Base-by-base conservation (phyloP, 2,888 invertebrate species). In the Muscina levida region DNA sequence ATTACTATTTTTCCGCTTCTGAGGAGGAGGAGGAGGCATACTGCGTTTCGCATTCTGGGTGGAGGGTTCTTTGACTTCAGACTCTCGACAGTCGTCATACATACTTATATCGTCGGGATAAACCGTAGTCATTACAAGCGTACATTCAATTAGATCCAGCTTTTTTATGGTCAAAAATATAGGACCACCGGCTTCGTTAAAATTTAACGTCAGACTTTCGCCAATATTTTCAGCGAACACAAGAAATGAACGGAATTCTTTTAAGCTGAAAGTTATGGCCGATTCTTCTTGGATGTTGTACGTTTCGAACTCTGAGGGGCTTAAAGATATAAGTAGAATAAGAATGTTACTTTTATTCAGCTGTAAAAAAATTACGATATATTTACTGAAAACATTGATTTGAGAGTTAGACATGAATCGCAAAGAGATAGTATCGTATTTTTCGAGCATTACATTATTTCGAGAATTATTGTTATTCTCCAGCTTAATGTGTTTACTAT, bases 221-320 rank as follows among this genome's bases (percentile, higher is more conserved):
- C 92, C 93, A 8, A 95, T 91, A 1, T 93, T 92, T 89, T 97
- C 97, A 0, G 96, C 95, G 91, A 97, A 97, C 24, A 92, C 91
- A 22, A 97, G 90, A 15, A 97, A 92, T 0, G 97, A 96, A 87
- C 94, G 91, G 74, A 97, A 93, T 87, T 97, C 97, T 89, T 95
- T 96, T 68, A 97, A 91, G 82, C 96, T 95, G 90, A 97, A 97
- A 83, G 97, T 97, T 37, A 97, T 93, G 22, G 93, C 92, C 0
- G 95, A 93, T 84, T 95, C 94, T 70, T 92, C 83, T 0, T 77
- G 73, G 17, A 90, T 85, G 46, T 82, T 84, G 73, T 89, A 90
- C 1, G 84, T 83, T 2, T 86, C 86, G 39, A 90, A 90, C 81
- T 90, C 90, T 4, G 83, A 85, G 0, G 88, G 84, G 26, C 87